phyloP scores from a whole-genome alignment of 2,888 invertebrate species.

The Drosophila gaucha region DNA sequence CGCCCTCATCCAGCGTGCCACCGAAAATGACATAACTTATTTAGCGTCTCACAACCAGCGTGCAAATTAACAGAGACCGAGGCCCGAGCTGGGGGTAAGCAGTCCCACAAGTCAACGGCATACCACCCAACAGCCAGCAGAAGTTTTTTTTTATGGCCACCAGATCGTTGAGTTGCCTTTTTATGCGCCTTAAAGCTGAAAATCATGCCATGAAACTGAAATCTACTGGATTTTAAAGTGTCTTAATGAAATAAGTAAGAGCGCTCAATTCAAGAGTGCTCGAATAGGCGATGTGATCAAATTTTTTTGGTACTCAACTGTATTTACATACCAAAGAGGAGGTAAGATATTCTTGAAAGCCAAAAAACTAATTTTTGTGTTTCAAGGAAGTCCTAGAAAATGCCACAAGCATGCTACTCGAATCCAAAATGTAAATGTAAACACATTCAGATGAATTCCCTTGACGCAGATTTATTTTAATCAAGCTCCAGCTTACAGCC shows the following conservation, averaged over 20 bases:
- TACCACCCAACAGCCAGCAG: slow-evolving; percentile 6
- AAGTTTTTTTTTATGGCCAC: slow-evolving; percentile 35
- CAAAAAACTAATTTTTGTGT: too few species aligned
- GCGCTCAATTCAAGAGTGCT: background rate
- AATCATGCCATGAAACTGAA: slow-evolving; percentile 52
- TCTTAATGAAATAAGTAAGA: slow-evolving; percentile 49
- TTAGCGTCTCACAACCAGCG: slow-evolving; percentile 49
- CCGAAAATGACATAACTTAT: slow-evolving; percentile 69
- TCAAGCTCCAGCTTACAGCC: too few species aligned
- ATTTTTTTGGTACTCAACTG: background rate
- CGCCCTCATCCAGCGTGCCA: background rate
- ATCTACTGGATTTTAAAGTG: slow-evolving; percentile 32
- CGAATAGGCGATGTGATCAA: background rate
- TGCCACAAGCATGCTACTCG: too few species aligned
- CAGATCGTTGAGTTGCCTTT: slow-evolving; percentile 43
- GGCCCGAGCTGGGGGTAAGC: slow-evolving; percentile 1
- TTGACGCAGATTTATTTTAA: too few species aligned
- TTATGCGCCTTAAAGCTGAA: slow-evolving; percentile 54
- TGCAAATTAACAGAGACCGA: slow-evolving; percentile 62
- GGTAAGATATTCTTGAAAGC: too few species aligned
- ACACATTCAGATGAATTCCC: too few species aligned
- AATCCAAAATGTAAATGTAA: too few species aligned
- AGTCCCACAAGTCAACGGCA: slow-evolving; percentile 4
- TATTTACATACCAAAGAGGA: background rate
- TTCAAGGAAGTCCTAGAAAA: too few species aligned